phyloP scores from a whole-genome alignment of 37 sponge, comb jelly and placozoan species.

The Spongia lamella region DNA sequence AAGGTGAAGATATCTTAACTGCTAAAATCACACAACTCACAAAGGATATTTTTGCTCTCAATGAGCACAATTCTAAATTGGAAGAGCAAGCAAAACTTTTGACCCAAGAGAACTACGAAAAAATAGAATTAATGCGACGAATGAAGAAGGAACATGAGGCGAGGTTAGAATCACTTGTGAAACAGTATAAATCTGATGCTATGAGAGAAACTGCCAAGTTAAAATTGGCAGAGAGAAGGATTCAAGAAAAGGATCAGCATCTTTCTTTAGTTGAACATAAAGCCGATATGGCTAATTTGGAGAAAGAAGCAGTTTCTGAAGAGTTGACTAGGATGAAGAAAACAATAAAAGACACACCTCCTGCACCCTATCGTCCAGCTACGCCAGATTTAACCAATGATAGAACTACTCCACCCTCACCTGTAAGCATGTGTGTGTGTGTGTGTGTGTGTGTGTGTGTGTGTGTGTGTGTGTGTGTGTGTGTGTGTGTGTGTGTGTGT shows the following conservation, averaged over 20 bases:
- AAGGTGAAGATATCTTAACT: conserved; percentile 35
- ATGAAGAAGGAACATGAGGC: conserved; percentile 59
- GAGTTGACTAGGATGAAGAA: conserved; percentile 50
- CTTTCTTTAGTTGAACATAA: conserved; percentile 47
- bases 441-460: conserved; percentile 5
- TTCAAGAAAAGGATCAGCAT: conserved; percentile 62
- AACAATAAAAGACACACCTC: too few relatives aligned
- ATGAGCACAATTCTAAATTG: conserved; percentile 50
- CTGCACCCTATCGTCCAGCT: too few relatives aligned
- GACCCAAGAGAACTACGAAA: conserved; percentile 43
- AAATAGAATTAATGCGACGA: conserved; percentile 53
- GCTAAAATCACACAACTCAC: conserved; percentile 47
- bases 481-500: conserved; percentile 13
- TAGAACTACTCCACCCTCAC: not conserved
- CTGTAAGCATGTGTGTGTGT: conserved; percentile 7
- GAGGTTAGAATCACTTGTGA: conserved; percentile 35
- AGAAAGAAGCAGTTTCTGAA: conserved; percentile 58
- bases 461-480: conserved; percentile 2
- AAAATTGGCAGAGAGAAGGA: conserved; percentile 66
- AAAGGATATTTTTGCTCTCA: conserved; percentile 57
- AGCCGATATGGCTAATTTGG: conserved; percentile 46
- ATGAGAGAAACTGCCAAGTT: conserved; percentile 66
- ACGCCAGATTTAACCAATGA: too few relatives aligned
- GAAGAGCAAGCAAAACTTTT: conserved; percentile 31
- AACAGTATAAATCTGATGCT: conserved; percentile 58